Evolutionary conservation across 2,888 invertebrate genomes (phyloP).

Genomic region (Azorinus chamasolen): DNA sequence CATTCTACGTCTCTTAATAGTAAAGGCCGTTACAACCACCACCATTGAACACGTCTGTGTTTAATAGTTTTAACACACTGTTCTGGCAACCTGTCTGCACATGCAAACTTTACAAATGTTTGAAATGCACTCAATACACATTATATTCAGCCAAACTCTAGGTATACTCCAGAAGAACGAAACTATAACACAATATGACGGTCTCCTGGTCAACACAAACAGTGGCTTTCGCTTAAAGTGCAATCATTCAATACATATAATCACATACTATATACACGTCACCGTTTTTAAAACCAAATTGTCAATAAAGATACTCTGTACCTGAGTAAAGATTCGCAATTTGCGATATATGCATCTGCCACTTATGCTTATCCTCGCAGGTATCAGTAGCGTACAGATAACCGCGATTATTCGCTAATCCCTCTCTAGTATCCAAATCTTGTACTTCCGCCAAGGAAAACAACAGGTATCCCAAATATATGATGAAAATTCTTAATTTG

Average conservation of each 20-base stretch:
- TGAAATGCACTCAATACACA: not conserved
- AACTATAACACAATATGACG: too few species aligned
- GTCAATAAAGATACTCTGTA: not conserved
- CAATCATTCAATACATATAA: too few species aligned
- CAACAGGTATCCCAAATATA: constrained; percentile 22
- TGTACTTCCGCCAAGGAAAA: constrained; percentile 23
- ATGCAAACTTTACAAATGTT: not conserved
- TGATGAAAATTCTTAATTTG: constrained; percentile 33
- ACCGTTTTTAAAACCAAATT: too few species aligned
- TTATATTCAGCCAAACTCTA: too few species aligned
- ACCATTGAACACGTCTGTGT: constrained; percentile 50
- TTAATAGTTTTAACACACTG: constrained; percentile 8
- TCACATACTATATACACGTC: too few species aligned
- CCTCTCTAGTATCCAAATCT: constrained; percentile 10
- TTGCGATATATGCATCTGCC: not conserved
- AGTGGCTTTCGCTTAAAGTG: too few species aligned
- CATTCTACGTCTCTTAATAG: constrained; percentile 44
- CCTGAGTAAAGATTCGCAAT: not conserved
- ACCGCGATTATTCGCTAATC: not conserved
- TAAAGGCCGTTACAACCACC: constrained; percentile 18
- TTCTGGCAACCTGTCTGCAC: too few species aligned
- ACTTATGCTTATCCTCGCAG: not conserved
- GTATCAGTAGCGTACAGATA: not conserved
- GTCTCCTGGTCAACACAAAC: too few species aligned
- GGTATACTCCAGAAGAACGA: too few species aligned